Evolutionary conservation across 1,140 invertebrate species (phyloP).

Genomic region (Diachasmimorpha longicaudata): DNA sequence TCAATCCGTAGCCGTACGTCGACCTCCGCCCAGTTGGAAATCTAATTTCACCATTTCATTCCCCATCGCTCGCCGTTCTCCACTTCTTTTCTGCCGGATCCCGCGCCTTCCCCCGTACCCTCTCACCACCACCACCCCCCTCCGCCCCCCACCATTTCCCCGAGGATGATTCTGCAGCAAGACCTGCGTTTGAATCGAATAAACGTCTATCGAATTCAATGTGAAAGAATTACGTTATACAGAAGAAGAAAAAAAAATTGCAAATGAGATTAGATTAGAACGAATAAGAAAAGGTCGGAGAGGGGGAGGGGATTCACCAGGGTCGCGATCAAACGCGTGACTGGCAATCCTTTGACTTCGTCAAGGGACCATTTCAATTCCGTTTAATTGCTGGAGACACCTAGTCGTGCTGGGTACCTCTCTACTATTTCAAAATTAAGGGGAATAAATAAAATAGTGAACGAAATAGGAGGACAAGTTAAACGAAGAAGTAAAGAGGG

Average conservation of each 20-base stretch:
- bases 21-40: slow-evolving; percentile 33
- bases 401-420: not conserved
- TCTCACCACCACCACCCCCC: too few relatives aligned
- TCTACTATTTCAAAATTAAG: slow-evolving; percentile 22
- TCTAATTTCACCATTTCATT: slow-evolving; percentile 36
- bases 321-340: not conserved
- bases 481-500: slow-evolving; percentile 17
- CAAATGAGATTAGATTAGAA: slow-evolving; percentile 6
- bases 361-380: not conserved
- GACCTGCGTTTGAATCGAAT: slow-evolving; percentile 1
- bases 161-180: not conserved
- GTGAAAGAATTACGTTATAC: not conserved
- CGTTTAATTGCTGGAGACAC: not conserved
- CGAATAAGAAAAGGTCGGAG: not conserved
- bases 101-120: not conserved
- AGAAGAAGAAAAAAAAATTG: not conserved
- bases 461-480: slow-evolving; percentile 16
- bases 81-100: slow-evolving; percentile 5
- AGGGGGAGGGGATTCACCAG: not conserved
- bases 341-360: not conserved
- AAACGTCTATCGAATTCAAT: not conserved
- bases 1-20: slow-evolving; percentile 19
- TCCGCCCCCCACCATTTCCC: not conserved
- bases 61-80: slow-evolving; percentile 21
- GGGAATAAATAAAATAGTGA: slow-evolving; percentile 3